Conservation (phyloP, 37 sponge, comb jelly and placozoan species). For the Haliclona indistincta region DNA sequence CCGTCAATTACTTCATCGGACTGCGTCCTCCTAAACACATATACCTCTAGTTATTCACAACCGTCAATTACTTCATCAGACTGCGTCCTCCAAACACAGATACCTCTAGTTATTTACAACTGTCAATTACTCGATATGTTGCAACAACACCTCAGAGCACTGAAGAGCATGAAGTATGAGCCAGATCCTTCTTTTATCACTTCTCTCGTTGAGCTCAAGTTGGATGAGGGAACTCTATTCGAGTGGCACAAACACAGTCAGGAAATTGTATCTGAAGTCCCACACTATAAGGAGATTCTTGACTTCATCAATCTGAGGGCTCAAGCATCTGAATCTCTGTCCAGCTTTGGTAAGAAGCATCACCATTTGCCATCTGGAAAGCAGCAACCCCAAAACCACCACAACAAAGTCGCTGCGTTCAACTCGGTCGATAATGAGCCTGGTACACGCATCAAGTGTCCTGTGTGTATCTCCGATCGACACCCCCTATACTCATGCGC, state of each 20-base stretch:
- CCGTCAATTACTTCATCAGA: too few relatives aligned
- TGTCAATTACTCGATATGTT: too few relatives aligned
- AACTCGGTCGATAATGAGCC: conserved; percentile 1
- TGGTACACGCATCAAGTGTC: neutral
- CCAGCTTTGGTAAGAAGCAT: neutral
- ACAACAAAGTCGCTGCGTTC: conserved; percentile 12
- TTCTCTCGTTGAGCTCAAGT: conserved; percentile 18
- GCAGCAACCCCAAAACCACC: neutral
- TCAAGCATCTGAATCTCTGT: conserved; percentile 33
- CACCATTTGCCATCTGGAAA: too few relatives aligned
- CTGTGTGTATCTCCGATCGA: conserved; percentile 21
- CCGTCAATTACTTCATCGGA: too few relatives aligned
- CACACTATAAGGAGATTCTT: conserved; percentile 34
- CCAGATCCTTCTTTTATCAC: conserved; percentile 30
- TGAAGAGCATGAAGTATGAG: conserved; percentile 25
- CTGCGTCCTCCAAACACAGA: too few relatives aligned
- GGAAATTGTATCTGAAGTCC: conserved; percentile 22
- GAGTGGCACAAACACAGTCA: conserved; percentile 51
- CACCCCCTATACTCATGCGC: conserved; percentile 44
- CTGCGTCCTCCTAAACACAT: too few relatives aligned
- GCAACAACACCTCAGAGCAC: conserved; percentile 44
- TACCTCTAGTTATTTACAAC: too few relatives aligned
- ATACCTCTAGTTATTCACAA: too few relatives aligned
- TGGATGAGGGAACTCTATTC: conserved; percentile 24
- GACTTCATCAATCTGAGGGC: conserved; percentile 37